Percentiles rank a stretch among this genome's conserved stretches.
Evolutionary conservation across 2,113 vertebrate species (phyloP).

Genomic region (Taurulus bubalis): DNA sequence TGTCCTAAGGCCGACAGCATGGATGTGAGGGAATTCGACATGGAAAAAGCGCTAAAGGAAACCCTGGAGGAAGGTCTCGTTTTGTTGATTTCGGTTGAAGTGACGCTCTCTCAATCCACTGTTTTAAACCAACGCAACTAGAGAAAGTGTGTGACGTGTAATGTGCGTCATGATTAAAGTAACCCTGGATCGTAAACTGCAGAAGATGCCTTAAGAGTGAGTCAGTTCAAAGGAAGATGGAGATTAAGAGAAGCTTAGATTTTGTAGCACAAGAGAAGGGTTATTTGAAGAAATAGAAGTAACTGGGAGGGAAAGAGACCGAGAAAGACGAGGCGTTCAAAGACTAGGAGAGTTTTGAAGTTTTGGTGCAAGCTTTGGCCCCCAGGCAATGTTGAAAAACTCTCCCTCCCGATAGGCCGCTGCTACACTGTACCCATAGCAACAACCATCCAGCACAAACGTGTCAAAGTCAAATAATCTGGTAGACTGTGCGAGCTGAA

Average conservation of each 20-base stretch:
- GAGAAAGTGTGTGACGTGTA: neutral
- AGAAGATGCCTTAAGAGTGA: conserved; percentile 12
- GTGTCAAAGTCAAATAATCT: conserved; percentile 38
- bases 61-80: neutral
- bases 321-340: conserved; percentile 16
- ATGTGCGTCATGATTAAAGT: neutral
- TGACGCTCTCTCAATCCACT: too few species aligned
- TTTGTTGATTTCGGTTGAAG: neutral
- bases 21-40: neutral
- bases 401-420: conserved; percentile 41
- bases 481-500: conserved; percentile 38
- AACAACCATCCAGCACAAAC: conserved; percentile 56
- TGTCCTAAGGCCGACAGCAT: neutral
- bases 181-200: neutral
- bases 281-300: conserved; percentile 4
- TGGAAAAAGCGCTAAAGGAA: conserved; percentile 2
- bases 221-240: conserved; percentile 14
- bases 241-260: conserved; percentile 19
- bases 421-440: conserved; percentile 56
- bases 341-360: conserved; percentile 40
- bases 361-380: conserved; percentile 49
- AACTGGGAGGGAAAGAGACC: conserved; percentile 10
- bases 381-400: conserved; percentile 18
- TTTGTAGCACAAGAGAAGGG: neutral
- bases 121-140: neutral